Evolutionary conservation across 2,113 vertebrate species (phyloP).

Genomic region (Gymnorhina tibicen): DNA sequence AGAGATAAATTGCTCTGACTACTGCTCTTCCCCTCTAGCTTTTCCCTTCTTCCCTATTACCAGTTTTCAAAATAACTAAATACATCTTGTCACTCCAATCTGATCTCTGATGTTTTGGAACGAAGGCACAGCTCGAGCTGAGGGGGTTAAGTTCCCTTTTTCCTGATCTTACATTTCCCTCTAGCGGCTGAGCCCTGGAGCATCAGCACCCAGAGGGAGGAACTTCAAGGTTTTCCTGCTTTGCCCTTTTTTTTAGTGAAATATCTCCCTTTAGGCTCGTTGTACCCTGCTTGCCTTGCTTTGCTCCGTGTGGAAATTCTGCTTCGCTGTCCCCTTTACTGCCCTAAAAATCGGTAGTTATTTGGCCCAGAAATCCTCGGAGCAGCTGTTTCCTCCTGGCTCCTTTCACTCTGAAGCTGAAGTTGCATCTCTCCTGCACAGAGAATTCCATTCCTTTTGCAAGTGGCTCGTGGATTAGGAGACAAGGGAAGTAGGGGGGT

Average conservation of each 20-base stretch:
- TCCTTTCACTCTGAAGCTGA: neutral
- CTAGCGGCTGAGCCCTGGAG: conserved; percentile 30
- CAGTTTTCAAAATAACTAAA: neutral
- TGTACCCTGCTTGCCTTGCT: neutral
- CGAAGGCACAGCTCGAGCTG: neutral
- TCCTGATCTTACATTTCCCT: conserved; percentile 27
- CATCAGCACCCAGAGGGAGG: neutral
- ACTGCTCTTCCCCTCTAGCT: neutral
- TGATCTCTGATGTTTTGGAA: neutral
- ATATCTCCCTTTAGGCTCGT: neutral
- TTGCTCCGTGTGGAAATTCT: neutral
- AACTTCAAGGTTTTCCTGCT: neutral
- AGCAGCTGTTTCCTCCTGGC: neutral
- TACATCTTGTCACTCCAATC: neutral
- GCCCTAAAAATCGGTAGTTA: neutral
- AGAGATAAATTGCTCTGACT: neutral
- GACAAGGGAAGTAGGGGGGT: neutral
- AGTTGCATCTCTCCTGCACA: neutral
- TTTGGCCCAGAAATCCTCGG: neutral
- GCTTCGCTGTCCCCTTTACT: neutral
- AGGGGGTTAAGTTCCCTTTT: neutral
- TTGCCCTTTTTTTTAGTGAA: neutral
- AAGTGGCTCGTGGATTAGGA: neutral
- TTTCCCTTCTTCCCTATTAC: neutral
- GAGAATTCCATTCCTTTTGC: neutral